Evolutionary conservation across 1,140 invertebrate genomes (phyloP).

Genomic region (Ruditapes philippinarum): DNA sequence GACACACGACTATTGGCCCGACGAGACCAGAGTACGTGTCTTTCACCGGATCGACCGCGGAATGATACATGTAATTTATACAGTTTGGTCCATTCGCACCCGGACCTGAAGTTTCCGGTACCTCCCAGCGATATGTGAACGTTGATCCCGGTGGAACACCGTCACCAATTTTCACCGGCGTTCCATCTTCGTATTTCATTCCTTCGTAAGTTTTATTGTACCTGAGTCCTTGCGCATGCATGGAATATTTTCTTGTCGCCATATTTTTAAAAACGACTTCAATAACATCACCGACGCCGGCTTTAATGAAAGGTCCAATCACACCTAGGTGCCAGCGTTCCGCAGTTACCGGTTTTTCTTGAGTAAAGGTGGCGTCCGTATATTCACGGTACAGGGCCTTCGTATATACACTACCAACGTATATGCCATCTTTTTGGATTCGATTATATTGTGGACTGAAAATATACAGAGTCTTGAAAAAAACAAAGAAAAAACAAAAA

Average conservation of each 20-base stretch:
- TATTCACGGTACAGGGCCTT: conserved; percentile 83
- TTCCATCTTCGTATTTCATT: conserved; percentile 65
- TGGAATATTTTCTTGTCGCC: conserved; percentile 73
- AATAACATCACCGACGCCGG: conserved; percentile 81
- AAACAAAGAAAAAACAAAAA: too few relatives aligned
- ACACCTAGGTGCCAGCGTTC: conserved; percentile 76
- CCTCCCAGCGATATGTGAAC: conserved; percentile 77
- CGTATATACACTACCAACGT: conserved; percentile 80
- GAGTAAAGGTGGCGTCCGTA: conserved; percentile 79
- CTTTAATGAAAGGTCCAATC: conserved; percentile 82
- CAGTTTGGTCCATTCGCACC: conserved; percentile 78
- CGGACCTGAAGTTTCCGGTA: conserved; percentile 77
- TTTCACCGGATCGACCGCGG: conserved; percentile 76
- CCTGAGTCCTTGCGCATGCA: conserved; percentile 74
- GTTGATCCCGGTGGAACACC: conserved; percentile 53
- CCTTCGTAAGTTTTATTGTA: conserved; percentile 77
- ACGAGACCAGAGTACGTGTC: conserved; percentile 80
- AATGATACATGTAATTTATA: conserved; percentile 81
- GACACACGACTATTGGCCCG: conserved; percentile 80
- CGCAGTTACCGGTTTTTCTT: conserved; percentile 62
- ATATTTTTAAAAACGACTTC: conserved; percentile 76
- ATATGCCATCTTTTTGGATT: conserved; percentile 61
- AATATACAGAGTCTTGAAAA: not conserved
- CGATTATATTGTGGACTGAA: conserved; percentile 45
- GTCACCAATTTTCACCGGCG: not conserved